Conservation (phyloP, 2,888 invertebrate genomes). For the Hirtodrosophila alboralis region DNA sequence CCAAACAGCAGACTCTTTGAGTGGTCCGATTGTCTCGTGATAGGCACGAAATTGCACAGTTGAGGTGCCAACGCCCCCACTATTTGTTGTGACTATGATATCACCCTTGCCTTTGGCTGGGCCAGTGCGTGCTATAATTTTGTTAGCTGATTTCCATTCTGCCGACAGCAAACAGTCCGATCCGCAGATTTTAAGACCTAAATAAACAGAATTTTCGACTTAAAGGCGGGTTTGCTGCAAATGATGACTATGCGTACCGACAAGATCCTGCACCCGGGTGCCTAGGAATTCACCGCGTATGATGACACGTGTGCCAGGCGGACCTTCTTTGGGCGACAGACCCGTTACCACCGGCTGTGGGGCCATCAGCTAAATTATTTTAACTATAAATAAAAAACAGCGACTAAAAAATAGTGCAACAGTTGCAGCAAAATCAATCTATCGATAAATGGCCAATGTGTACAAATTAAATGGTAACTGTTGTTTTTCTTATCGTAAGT, state of each 20-base stretch:
- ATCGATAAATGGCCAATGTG: conserved; percentile 12
- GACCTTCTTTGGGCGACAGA: conserved; percentile 98
- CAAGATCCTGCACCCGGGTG: conserved; percentile 91
- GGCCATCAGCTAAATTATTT: conserved; percentile 85
- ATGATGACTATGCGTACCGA: conserved; percentile 88
- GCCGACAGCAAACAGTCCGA: conserved; percentile 97
- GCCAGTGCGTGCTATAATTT: conserved; percentile 97
- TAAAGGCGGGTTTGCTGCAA: background rate
- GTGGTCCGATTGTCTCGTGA: conserved; percentile 94
- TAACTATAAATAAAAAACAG: conserved; percentile 28
- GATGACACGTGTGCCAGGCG: conserved; percentile 97
- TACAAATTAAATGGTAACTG: background rate
- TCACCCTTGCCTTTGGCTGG: conserved; percentile 96
- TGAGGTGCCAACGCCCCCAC: conserved; percentile 85
- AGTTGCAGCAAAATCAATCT: conserved; percentile 14
- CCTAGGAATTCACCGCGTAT: conserved; percentile 98
- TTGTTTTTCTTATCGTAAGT: conserved; percentile 6
- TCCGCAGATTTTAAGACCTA: conserved; percentile 97
- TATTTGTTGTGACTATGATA: conserved; percentile 93
- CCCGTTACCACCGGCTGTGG: conserved; percentile 96
- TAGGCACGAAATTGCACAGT: conserved; percentile 87
- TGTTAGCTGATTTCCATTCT: conserved; percentile 99
- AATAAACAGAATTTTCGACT: conserved; percentile 9
- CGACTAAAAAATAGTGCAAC: conserved; percentile 25
- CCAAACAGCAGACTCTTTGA: conserved; percentile 99